Conservation (phyloP, 2,888 invertebrate species). For the Labia minor region DNA sequence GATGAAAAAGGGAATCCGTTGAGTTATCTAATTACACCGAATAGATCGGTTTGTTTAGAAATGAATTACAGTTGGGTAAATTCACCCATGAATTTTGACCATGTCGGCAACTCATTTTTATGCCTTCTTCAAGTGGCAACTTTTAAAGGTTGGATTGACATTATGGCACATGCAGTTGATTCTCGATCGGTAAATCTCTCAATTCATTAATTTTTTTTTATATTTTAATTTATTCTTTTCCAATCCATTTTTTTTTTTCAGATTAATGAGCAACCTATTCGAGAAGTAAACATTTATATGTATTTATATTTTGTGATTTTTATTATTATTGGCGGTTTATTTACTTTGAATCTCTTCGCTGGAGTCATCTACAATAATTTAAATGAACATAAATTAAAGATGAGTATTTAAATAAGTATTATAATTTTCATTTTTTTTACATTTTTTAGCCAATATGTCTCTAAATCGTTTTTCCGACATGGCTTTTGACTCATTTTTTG, state of each 20-base stretch:
- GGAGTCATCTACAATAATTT: constrained; percentile 51
- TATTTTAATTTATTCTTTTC: constrained; percentile 17
- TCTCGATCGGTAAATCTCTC: constrained; percentile 33
- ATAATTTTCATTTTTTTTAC: too few relatives aligned
- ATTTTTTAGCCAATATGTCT: too few relatives aligned
- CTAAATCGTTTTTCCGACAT: too few relatives aligned
- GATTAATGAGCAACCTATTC: constrained; percentile 37
- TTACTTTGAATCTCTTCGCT: constrained; percentile 48
- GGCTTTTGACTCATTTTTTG: too few relatives aligned
- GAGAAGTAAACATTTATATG: constrained; percentile 39
- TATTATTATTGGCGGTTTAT: constrained; percentile 48
- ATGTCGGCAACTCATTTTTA: constrained; percentile 43
- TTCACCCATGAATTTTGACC: constrained; percentile 44
- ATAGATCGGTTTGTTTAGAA: constrained; percentile 32
- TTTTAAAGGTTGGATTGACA: constrained; percentile 46
- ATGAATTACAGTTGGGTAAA: constrained; percentile 40
- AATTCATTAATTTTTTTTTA: background rate
- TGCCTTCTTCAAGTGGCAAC: constrained; percentile 47
- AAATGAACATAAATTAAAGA: constrained; percentile 49
- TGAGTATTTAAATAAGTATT: constrained; percentile 30
- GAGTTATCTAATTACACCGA: constrained; percentile 33
- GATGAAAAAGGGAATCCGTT: constrained; percentile 31
- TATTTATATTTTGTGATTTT: constrained; percentile 48
- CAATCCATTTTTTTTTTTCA: too few relatives aligned
- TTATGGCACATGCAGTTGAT: constrained; percentile 45